Percentiles rank a stretch among this genome's conserved stretches.
Evolutionary conservation across 2,888 invertebrate species (phyloP).

Genomic region (Lamellibrachia satsuma): DNA sequence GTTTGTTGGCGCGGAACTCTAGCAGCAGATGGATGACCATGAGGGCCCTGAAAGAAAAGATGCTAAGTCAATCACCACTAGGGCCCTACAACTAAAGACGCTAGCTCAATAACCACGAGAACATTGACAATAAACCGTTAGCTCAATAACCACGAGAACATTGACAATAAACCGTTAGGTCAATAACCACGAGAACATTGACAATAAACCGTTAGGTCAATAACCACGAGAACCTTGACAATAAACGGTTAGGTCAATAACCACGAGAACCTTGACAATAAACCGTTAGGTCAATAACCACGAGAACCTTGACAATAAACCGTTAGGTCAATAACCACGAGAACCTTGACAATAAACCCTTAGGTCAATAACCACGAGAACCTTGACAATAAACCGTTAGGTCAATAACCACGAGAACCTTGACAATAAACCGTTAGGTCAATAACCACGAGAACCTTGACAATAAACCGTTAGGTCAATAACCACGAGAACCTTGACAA

Average conservation of each 20-base stretch:
- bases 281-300: too few relatives aligned
- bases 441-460: too few relatives aligned
- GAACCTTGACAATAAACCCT: too few relatives aligned
- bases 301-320: too few relatives aligned
- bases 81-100: background rate
- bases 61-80: background rate
- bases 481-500: too few relatives aligned
- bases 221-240: background rate
- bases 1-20: slow-evolving; percentile 58
- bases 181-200: background rate
- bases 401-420: too few relatives aligned
- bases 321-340: too few relatives aligned
- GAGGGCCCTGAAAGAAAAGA: slow-evolving; percentile 49
- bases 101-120: background rate
- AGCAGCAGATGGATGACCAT: slow-evolving; percentile 58
- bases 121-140: background rate
- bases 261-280: too few relatives aligned
- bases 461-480: too few relatives aligned
- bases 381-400: too few relatives aligned
- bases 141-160: background rate
- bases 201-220: background rate
- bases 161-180: background rate
- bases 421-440: too few relatives aligned
- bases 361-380: too few relatives aligned
- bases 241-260: background rate